Evolutionary conservation across 2,797 vertebrate genomes (phyloP), one percentile per base, ranked within the genome.

Genomic region (Psittacula derbiana): DNA sequence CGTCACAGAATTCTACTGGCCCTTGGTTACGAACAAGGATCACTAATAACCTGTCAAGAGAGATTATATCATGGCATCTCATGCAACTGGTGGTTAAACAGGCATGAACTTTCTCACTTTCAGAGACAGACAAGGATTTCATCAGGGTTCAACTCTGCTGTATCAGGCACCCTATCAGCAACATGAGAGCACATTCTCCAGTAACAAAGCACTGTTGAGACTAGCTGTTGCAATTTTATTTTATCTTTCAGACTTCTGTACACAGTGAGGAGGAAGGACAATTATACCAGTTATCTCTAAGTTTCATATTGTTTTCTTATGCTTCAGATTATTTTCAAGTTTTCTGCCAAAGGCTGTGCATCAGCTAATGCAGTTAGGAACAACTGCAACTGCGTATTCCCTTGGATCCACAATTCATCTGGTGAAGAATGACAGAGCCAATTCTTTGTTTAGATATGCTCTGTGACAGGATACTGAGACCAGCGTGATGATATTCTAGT

Each of bases 1-100:
- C 78, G 76, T 95, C 96, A 95, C 28, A 88, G 90, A 96, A 65
- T 86, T 71, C 88, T 82, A 86, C 25, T 52, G 12, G 50, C 30
- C 17, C 38, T 50, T 47, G 31, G 53, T 86, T 33, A 89, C 0
- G 4, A 90, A 65, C 17, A n/a, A 93, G 20, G 15, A 76, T 55
- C 65, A 74, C n/a, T 66, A 58, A 67, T 31, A 80, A 80, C 20
- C 11, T 44, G 40, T 25, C 36, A 88, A 16, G 8, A 52, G 55
- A 80, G 19, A 83, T 24, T 75, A 53, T 27, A 69, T 89, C 16
- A n/a, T 61, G 49, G 38, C 64, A 38, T 75, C 31, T 65, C 4
- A 2, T n/a, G 30, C 15, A 66, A 71, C 0, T 60, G 14, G n/a
- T 4, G 1, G 30, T 16, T n/a, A 23, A 86, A 82, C 20, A 49